These are phyloP conservation scores for Ctenoplectra terminalis DNA, from an alignment of 1,140 invertebrate species.

Conservation along the genomic window DNA sequence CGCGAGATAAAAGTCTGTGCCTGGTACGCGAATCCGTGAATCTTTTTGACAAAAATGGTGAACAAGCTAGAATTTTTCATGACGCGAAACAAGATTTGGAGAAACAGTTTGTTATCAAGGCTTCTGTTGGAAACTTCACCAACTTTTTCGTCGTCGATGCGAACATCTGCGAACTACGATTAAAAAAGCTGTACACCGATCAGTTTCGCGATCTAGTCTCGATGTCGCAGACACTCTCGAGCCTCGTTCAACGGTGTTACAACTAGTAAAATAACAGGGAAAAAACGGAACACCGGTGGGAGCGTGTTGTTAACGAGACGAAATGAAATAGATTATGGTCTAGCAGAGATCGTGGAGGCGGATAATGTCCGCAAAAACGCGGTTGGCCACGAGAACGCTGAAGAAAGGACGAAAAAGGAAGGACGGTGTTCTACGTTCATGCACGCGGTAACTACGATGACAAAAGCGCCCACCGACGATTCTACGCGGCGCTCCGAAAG, in stretches of 20 bases:
- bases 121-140: no score
- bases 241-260: neutral
- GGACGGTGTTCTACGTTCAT: slow-evolving; percentile 5
- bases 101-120: neutral
- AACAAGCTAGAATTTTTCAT: neutral
- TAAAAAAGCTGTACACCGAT: neutral
- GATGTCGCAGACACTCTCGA: neutral
- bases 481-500: no score
- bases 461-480: slow-evolving; percentile 1
- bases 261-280: neutral
- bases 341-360: slow-evolving; percentile 18
- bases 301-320: slow-evolving; percentile 36
- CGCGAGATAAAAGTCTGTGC: slow-evolving; percentile 38
- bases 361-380: slow-evolving; percentile 28
- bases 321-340: slow-evolving; percentile 56
- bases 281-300: slow-evolving; percentile 10
- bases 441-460: slow-evolving; percentile 5
- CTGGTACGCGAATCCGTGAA: slow-evolving; percentile 15
- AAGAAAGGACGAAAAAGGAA: slow-evolving; percentile 11
- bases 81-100: neutral
- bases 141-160: neutral
- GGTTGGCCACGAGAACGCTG: neutral
- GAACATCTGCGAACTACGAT: neutral
- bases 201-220: neutral
- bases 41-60: slow-evolving; percentile 3